These are phyloP conservation scores for Plutomurus gul DNA, from an alignment of 1,140 invertebrate genomes.

Conservation along the genomic window DNA sequence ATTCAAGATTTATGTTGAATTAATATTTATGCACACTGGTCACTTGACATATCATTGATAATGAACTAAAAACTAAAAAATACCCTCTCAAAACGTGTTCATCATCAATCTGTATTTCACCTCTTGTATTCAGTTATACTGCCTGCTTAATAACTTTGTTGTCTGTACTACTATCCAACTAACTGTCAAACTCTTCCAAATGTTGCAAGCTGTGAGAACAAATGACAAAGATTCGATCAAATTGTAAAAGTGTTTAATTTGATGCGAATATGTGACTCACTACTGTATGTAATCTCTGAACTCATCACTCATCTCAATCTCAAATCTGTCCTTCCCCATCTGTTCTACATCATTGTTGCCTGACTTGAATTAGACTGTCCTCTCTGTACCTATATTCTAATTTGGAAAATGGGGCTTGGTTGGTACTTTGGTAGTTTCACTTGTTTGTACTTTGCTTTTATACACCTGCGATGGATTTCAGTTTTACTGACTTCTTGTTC, in stretches of 20 bases:
- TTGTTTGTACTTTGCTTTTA: neutral
- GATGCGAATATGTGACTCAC: too few relatives aligned
- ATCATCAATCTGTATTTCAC: too few relatives aligned
- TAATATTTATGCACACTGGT: slow-evolving; percentile 11
- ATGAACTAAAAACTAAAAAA: neutral
- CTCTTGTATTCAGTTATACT: too few relatives aligned
- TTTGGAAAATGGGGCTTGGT: too few relatives aligned
- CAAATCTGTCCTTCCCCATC: neutral
- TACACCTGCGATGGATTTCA: neutral
- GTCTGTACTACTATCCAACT: too few relatives aligned
- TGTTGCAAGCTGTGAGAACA: too few relatives aligned
- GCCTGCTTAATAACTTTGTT: too few relatives aligned
- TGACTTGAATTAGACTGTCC: neutral
- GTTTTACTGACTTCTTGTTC: too few relatives aligned
- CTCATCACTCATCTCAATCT: neutral
- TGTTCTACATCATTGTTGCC: neutral
- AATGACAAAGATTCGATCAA: too few relatives aligned
- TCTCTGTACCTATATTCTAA: neutral
- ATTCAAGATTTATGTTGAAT: slow-evolving; percentile 15
- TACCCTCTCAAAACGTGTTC: neutral
- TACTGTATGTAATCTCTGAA: neutral
- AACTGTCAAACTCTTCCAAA: too few relatives aligned
- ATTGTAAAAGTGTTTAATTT: too few relatives aligned
- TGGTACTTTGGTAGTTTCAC: neutral
- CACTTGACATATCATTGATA: neutral